A percentile compares a stretch with the other conserved stretches of the same genome.
phyloP scores from a whole-genome alignment of 2,888 invertebrate genomes.

The Alcis repandata region DNA sequence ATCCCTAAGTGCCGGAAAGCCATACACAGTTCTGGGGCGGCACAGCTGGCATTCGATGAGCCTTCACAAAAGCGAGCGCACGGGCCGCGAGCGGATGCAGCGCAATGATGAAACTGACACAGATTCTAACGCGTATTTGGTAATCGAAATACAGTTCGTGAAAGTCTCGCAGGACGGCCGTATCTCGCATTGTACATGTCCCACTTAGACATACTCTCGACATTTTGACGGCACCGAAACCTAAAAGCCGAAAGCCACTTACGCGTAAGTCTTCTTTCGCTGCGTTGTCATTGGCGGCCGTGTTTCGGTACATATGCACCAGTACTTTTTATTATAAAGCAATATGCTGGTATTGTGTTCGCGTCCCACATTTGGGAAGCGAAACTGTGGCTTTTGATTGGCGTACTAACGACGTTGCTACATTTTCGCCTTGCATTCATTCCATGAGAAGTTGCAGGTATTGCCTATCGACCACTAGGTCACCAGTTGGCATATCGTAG shows the following conservation, averaged over 20 bases:
- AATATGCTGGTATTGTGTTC: conserved; percentile 63
- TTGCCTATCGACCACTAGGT: conserved; percentile 78
- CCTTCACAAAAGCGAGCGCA: conserved; percentile 68
- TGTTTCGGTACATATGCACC: conserved; percentile 61
- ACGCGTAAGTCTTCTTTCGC: conserved; percentile 70
- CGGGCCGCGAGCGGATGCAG: conserved; percentile 78
- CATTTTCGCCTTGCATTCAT: conserved; percentile 83
- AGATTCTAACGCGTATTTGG: conserved; percentile 86
- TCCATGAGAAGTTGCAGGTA: conserved; percentile 81
- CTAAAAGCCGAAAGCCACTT: conserved; percentile 73
- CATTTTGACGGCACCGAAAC: conserved; percentile 81
- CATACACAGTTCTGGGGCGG: conserved; percentile 42
- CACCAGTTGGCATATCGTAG: conserved; percentile 66
- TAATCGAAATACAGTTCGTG: conserved; percentile 84
- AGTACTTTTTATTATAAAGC: conserved; percentile 55
- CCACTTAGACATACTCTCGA: conserved; percentile 77
- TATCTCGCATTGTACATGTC: conserved; percentile 80
- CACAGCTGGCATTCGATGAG: conserved; percentile 54
- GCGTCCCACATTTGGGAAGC: conserved; percentile 81
- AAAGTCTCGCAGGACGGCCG: conserved; percentile 84
- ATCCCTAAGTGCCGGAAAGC: conserved; percentile 43
- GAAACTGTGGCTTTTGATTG: conserved; percentile 81
- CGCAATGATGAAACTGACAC: conserved; percentile 85
- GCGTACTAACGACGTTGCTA: conserved; percentile 79
- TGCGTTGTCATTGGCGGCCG: conserved; percentile 65